Evolutionary conservation across 1,140 invertebrate genomes (phyloP), one percentile per base, ranked within the genome.

Genomic region (Rhyzopertha dominica): DNA sequence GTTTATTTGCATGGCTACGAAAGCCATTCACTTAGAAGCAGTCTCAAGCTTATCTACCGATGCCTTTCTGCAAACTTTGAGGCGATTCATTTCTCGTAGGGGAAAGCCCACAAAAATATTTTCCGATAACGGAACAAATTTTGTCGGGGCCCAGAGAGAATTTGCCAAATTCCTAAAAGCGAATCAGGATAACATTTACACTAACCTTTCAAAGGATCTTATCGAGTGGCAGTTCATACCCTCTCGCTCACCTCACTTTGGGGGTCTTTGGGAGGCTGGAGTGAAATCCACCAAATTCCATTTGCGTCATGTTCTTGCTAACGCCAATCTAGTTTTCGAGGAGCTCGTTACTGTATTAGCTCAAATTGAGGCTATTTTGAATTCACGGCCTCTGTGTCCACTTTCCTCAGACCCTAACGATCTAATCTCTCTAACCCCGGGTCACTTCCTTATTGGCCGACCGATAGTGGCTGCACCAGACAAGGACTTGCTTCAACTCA

Each of bases 371-470:
- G 52, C 54, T 36, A 9, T 37, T 12, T 28, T 62, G 5, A 62
- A 65, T 48, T 58, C 54, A 5, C 26, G 66, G 1, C 63, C 65
- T 5, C 18, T 66, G 13, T 45, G 30, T 28, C 55, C 51, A 5
- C 17, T 62, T 12, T 52, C 51, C 10, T 45, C 23, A 19, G 53
- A 58, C 44, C 47, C 54, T 30, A 43, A 55, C 48, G 60, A 65
- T 24, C 20, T 52, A 9, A 14, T 8, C 1, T 16, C 37, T 5
- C 34, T 65, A 3, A 65, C 63, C 8, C 62, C 64, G 12, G 63
- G 45, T 19, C 63, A 69, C 50, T 67, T 69, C 38, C 31, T 69
- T 5, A 66, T 61, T 35, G 63, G 63, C 4, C 19, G 34, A 18
- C 49, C 60, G 9, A 14, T 38, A n/a, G 47, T 26, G 4, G 14